A percentile compares a stretch with the other conserved stretches of the same genome.
phyloP scores from a whole-genome alignment of 2,113 vertebrate genomes.

The human (Homo sapiens) region GRCh38 chr17:49617001-49617500 shows the following conservation, averaged over 20 bases:
- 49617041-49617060: conserved; percentile 51
- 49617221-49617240: conserved; percentile 57
- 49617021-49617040: conserved; percentile 52
- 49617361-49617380: conserved; percentile 26
- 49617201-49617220: conserved; percentile 47
- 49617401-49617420: neutral
- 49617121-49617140: neutral
- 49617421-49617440: conserved; percentile 46
- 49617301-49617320: conserved; percentile 35
- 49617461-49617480: neutral
- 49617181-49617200: conserved; percentile 7
- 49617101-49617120: neutral
- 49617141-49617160: neutral
- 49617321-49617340: neutral
- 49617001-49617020: conserved; percentile 50
- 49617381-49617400: neutral
- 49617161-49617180: conserved; percentile 15
- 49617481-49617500: neutral
- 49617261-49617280: conserved; percentile 41
- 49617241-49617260: conserved; percentile 46
- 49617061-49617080: conserved; percentile 1
- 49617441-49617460: conserved; percentile 40
- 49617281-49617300: conserved; percentile 41
- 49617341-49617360: conserved; percentile 33
- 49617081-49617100: neutral